Percentiles rank a stretch among this genome's conserved stretches.
These are phyloP conservation scores for Calycopis cecrops DNA, from an alignment of 1,140 invertebrate species.

Conservation along the genomic window DNA sequence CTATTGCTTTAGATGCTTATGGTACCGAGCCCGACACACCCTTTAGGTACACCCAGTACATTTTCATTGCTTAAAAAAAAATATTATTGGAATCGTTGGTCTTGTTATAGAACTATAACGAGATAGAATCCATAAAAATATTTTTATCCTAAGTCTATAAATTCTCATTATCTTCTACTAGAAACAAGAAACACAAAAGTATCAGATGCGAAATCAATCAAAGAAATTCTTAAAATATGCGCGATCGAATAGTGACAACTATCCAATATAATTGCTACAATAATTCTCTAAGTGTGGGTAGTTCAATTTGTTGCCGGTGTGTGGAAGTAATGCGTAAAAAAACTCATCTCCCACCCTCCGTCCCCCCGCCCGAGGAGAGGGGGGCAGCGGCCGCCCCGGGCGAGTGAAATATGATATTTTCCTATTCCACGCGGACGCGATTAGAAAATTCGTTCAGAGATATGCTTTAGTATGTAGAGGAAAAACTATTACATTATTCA, in stretches of 20 bases:
- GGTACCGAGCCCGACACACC: too few species aligned
- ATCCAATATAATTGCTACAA: conserved; percentile 49
- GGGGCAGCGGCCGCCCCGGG: conserved; percentile 12
- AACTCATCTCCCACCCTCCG: conserved; percentile 63
- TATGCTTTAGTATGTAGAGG: conserved; percentile 4
- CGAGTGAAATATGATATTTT: conserved; percentile 70
- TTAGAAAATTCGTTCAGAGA: conserved; percentile 61
- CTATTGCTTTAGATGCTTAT: too few species aligned
- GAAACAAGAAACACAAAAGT: too few species aligned
- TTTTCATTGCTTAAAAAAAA: too few species aligned
- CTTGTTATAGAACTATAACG: too few species aligned
- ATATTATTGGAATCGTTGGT: too few species aligned
- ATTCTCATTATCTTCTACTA: too few species aligned
- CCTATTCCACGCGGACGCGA: conserved; percentile 62
- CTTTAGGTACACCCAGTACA: too few species aligned
- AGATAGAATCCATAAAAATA: too few species aligned
- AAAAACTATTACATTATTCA: conserved; percentile 13
- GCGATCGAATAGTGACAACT: neutral
- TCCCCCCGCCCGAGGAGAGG: conserved; percentile 28
- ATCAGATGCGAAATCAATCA: too few species aligned
- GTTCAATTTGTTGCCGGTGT: conserved; percentile 46
- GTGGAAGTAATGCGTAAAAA: conserved; percentile 70
- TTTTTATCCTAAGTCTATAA: too few species aligned
- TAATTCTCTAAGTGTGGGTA: conserved; percentile 45
- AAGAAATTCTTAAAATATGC: too few species aligned